Evolutionary conservation across 2,888 invertebrate species (phyloP).

Genomic region (Philereme transversata): DNA sequence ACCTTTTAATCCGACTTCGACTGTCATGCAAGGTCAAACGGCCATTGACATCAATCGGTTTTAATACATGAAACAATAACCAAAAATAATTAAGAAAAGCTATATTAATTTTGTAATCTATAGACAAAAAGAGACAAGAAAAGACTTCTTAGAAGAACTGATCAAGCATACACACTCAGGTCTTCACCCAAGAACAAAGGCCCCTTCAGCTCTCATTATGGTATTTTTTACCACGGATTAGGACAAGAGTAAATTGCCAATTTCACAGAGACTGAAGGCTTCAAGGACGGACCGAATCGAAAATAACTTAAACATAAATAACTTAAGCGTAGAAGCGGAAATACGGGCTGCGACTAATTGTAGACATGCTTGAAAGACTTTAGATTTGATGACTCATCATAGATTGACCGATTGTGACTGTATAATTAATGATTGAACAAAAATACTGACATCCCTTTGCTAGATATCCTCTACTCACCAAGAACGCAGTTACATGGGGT

Average conservation of each 20-base stretch:
- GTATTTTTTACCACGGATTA: conserved; percentile 30
- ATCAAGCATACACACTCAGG: conserved; percentile 15
- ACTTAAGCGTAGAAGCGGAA: conserved; percentile 49
- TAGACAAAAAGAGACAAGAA: too few species aligned
- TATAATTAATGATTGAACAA: too few species aligned
- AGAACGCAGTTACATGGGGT: too few species aligned
- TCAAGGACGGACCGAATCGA: conserved; percentile 43
- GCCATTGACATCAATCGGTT: too few species aligned
- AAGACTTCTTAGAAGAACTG: conserved; percentile 5
- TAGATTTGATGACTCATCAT: conserved; percentile 36
- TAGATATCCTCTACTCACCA: too few species aligned
- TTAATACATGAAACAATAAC: too few species aligned
- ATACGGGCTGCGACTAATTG: conserved; percentile 50
- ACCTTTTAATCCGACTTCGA: too few species aligned
- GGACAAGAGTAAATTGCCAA: conserved; percentile 42
- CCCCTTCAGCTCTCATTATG: conserved; percentile 11
- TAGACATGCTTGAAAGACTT: conserved; percentile 42
- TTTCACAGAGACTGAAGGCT: conserved; percentile 48
- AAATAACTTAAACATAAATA: conserved; percentile 40
- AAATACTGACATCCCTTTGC: too few species aligned
- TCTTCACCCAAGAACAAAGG: conserved; percentile 31
- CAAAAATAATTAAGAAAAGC: too few species aligned
- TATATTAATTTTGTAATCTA: too few species aligned
- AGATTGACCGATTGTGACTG: too few species aligned
- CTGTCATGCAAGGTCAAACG: too few species aligned